These are phyloP conservation scores for Acleris emargana DNA, from an alignment of 2,888 invertebrate species.

Conservation along the genomic window DNA sequence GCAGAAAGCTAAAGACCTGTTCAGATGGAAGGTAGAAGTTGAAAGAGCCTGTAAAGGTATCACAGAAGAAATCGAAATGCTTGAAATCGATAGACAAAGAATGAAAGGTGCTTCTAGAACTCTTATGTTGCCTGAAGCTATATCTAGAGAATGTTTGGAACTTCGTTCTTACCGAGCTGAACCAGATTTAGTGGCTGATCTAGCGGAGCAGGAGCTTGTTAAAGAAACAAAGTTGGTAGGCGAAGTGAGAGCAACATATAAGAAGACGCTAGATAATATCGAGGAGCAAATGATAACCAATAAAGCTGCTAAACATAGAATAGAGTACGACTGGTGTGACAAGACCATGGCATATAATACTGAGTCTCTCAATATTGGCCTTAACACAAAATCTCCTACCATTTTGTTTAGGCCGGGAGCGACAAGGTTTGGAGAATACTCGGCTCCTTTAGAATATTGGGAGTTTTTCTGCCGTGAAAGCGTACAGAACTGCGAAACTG, in stretches of 20 bases:
- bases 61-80: conserved; percentile 86
- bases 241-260: conserved; percentile 86
- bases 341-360: conserved; percentile 92
- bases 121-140: conserved; percentile 88
- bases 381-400: conserved; percentile 87
- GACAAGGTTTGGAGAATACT: conserved; percentile 90
- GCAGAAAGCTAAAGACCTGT: conserved; percentile 87
- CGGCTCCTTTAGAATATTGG: conserved; percentile 88
- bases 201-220: conserved; percentile 90
- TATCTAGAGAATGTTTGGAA: conserved; percentile 89
- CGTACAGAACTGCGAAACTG: conserved; percentile 89
- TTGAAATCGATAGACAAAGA: conserved; percentile 87
- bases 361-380: conserved; percentile 87
- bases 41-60: conserved; percentile 87
- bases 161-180: conserved; percentile 87
- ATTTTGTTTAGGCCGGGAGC: conserved; percentile 92
- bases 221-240: conserved; percentile 89
- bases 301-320: conserved; percentile 90
- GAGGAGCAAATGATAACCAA: conserved; percentile 88
- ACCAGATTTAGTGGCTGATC: conserved; percentile 89
- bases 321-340: conserved; percentile 97
- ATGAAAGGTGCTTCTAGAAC: conserved; percentile 87
- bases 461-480: conserved; percentile 92
- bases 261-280: conserved; percentile 86
- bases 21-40: conserved; percentile 90